Evolutionary conservation across 2,888 invertebrate genomes (phyloP), one percentile per base, ranked within the genome.

Genomic region (Phrixothrix hirtus): DNA sequence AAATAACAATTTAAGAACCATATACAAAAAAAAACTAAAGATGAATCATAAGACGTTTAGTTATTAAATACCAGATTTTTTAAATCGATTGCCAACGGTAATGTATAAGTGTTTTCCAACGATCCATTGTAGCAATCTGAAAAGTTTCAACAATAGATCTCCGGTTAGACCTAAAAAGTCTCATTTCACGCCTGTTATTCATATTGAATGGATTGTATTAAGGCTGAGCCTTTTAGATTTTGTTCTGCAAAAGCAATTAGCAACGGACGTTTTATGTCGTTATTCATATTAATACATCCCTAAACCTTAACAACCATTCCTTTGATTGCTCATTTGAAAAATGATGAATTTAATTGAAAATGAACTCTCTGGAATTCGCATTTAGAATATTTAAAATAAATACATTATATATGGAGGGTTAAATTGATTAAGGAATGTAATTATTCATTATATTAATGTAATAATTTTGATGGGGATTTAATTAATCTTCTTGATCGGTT

Each of bases 161-260:
- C 39, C 30, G 50, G 53, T 48, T 55, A 42, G 45, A 39, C 50
- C 60, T 57, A 67, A 69, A 70, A 70, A 65, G 63, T 64, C 69
- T 72, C 71, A 72, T 72, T 71, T 71, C 70, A 72, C 68, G 72
- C 65, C 60, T 66, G 65, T 72, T 72, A 72, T 70, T 64, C 66
- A 63, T 59, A 65, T 60, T 65, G 67, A 68, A 68, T 63, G 63
- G 60, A 63, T 59, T 66, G 67, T 66, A 66, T 59, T 60, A 17
- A 36, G 35, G n/a, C 14, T 35, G 17, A 7, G 27, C 35, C 43
- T 55, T 61, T 59, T 58, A 44, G 44, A 50, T 59, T 57, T 57
- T 51, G 53, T 64, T 64, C 57, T 52, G 44, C 45, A 35, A 46
- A 56, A 53, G 48, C 48, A 57, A 59, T 59, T 57, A 59, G 51